Percentiles rank a stretch among this genome's conserved stretches.
These are phyloP conservation scores for Tragulus kanchil DNA, from an alignment of 2,113 vertebrate genomes.

Conservation along the genomic window DNA sequence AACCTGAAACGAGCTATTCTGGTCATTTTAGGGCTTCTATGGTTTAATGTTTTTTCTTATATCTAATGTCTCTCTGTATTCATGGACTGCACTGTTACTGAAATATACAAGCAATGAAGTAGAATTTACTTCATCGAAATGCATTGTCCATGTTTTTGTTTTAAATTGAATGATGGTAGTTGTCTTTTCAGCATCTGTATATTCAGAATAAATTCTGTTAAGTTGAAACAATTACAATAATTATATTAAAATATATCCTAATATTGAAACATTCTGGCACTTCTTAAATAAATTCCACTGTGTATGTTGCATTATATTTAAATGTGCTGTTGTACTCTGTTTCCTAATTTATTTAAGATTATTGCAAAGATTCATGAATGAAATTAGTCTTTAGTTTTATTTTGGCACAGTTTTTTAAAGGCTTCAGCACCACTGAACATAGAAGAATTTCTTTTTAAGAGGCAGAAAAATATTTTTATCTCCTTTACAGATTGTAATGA, in stretches of 20 bases:
- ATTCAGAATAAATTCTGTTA: constrained; percentile 48
- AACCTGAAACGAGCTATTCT: neutral
- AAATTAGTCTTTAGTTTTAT: constrained; percentile 42
- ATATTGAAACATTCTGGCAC: neutral
- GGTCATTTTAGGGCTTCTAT: neutral
- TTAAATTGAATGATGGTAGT: constrained; percentile 26
- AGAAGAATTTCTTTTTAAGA: neutral
- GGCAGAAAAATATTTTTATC: constrained; percentile 35
- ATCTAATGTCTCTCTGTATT: neutral
- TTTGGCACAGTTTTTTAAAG: neutral
- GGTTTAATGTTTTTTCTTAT: neutral
- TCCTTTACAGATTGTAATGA: neutral
- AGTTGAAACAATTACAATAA: neutral
- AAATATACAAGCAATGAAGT: constrained; percentile 41
- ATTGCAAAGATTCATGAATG: neutral
- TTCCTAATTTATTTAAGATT: constrained; percentile 42
- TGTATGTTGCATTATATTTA: neutral
- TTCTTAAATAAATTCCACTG: neutral
- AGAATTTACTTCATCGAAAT: constrained; percentile 11
- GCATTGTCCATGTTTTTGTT: neutral
- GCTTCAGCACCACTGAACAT: neutral
- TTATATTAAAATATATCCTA: neutral
- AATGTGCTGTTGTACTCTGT: neutral
- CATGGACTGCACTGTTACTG: neutral
- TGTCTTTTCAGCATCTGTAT: neutral